Conservation (phyloP, 1,140 invertebrate species). For the Berghia stephanieae region DNA sequence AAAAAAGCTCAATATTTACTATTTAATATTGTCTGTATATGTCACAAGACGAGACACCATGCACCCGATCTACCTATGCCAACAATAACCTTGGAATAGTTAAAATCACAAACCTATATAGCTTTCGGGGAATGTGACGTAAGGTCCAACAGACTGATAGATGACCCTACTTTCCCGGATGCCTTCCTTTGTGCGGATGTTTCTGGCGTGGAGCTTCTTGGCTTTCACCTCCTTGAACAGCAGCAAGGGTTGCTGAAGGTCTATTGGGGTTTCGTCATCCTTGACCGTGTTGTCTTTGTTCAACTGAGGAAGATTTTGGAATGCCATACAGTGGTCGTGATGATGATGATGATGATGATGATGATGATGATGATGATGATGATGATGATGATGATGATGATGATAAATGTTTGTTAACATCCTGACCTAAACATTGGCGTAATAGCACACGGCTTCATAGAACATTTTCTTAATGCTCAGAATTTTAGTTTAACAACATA, state of each 20-base stretch:
- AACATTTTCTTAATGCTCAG: no score
- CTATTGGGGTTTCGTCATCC: slow-evolving; percentile 30
- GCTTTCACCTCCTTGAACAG: slow-evolving; percentile 43
- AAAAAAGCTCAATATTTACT: no score
- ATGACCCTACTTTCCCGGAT: slow-evolving; percentile 21
- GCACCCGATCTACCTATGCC: no score
- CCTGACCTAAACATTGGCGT: no score
- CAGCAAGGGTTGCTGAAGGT: slow-evolving; percentile 45
- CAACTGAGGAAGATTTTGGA: background rate
- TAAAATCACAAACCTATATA: no score
- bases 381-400: slow-evolving; percentile 20
- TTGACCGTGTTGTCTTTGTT: background rate
- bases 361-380: slow-evolving; percentile 9
- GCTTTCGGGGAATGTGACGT: slow-evolving; percentile 38
- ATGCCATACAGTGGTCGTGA: background rate
- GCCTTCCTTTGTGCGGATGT: slow-evolving; percentile 36
- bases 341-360: background rate
- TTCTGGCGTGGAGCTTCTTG: slow-evolving; percentile 43
- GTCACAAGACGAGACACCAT: no score
- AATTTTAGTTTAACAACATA: no score
- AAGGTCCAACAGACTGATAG: slow-evolving; percentile 37
- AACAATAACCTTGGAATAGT: no score
- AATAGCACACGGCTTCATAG: no score
- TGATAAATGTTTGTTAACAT: no score
- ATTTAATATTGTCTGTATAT: no score